These are phyloP conservation scores for Latrodectus geometricus DNA, from an alignment of 1,140 invertebrate species.

Conservation along the genomic window DNA sequence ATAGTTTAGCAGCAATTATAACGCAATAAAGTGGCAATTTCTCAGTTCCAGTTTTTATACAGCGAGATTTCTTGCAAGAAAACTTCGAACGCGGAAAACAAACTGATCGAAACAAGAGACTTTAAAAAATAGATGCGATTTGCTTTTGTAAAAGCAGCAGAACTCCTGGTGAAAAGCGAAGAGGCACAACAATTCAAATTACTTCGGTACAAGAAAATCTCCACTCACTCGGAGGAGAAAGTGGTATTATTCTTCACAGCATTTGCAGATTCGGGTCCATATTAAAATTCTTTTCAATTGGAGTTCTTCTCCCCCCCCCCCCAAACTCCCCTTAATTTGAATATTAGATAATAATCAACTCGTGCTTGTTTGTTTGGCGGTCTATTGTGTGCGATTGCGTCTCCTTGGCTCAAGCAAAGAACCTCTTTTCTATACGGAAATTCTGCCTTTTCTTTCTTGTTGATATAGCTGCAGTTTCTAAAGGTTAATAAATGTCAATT, in stretches of 20 bases:
- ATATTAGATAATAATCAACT: conserved; percentile 60
- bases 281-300: conserved; percentile 50
- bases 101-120: no score
- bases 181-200: not conserved
- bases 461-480: conserved; percentile 35
- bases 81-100: no score
- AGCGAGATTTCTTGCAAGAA: no score
- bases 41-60: no score
- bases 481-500: conserved; percentile 62
- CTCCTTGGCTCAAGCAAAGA: not conserved
- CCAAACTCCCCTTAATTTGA: conserved; percentile 23
- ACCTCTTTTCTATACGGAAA: not conserved
- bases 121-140: not conserved
- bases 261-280: not conserved
- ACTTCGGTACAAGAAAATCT: not conserved
- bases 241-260: conserved; percentile 17
- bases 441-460: no score
- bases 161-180: not conserved
- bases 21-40: no score
- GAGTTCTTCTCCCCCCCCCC: not conserved
- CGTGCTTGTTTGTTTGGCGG: conserved; percentile 45
- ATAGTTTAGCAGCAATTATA: no score
- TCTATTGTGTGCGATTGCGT: not conserved
- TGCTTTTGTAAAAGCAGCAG: not conserved
- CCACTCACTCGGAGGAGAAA: not conserved